These are phyloP conservation scores for Limnodromus scolopaceus DNA, from an alignment of 2,797 vertebrate species.

Conservation along the genomic window DNA sequence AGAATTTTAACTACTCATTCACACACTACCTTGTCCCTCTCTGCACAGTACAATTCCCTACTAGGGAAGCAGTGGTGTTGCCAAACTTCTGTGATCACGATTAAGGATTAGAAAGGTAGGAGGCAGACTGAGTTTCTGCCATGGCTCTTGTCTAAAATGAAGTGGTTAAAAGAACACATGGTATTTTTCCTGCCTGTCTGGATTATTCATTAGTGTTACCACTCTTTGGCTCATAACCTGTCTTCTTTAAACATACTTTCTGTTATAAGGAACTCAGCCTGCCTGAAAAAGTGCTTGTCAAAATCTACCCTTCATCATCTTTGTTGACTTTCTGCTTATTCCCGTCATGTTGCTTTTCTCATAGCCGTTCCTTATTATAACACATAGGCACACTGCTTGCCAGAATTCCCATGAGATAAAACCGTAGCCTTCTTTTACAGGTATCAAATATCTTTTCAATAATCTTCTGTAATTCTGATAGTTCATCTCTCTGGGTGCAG, in stretches of 20 bases:
- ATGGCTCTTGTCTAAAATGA: neutral
- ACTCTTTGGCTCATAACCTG: neutral
- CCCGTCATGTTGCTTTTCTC: neutral
- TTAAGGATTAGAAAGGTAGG: neutral
- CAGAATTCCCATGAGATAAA: constrained; percentile 2
- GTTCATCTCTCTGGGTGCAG: neutral
- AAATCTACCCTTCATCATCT: constrained; percentile 30
- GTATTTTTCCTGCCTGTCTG: neutral
- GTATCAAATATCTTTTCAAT: constrained; percentile 37
- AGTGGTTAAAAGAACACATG: neutral
- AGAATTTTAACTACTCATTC: constrained; percentile 47
- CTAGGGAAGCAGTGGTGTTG: neutral
- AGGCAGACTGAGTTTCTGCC: neutral
- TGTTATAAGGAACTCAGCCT: neutral
- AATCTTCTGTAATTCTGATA: constrained; percentile 12
- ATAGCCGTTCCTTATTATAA: neutral
- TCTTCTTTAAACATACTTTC: constrained; percentile 35
- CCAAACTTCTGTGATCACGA: neutral
- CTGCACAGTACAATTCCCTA: neutral
- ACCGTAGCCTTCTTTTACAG: neutral
- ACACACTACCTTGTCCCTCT: neutral
- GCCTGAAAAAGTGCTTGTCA: constrained; percentile 26
- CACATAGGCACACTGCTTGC: neutral
- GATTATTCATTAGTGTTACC: constrained; percentile 12
- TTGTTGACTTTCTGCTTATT: neutral